Conservation (phyloP, 2,797 vertebrate species). For the Antennarius maculatus region DNA sequence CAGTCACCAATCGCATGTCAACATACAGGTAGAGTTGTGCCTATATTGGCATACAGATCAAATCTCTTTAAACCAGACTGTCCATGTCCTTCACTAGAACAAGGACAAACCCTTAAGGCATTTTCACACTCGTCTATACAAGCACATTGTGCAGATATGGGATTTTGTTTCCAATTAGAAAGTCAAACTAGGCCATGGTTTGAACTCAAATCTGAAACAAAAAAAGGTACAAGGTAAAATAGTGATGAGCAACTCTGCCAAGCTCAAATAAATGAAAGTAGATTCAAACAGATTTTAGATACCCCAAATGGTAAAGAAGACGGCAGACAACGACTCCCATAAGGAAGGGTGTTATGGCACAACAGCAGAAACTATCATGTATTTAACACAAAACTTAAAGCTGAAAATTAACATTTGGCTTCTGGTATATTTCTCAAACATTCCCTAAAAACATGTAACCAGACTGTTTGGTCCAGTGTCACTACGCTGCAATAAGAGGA, state of each 20-base stretch:
- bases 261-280: background rate
- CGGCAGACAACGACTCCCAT: slow-evolving; percentile 40
- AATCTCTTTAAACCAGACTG: slow-evolving; percentile 32
- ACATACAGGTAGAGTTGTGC: slow-evolving; percentile 5
- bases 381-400: slow-evolving; percentile 18
- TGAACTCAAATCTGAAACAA: background rate
- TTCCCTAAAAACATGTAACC: background rate
- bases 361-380: background rate
- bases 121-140: slow-evolving; percentile 28
- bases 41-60: background rate
- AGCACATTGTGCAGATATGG: slow-evolving; percentile 13
- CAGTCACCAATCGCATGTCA: slow-evolving; percentile 21
- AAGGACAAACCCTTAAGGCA: slow-evolving; percentile 36
- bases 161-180: background rate
- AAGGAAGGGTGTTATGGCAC: slow-evolving; percentile 45
- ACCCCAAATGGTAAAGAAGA: slow-evolving; percentile 61
- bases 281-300: slow-evolving; percentile 2
- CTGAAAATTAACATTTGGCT: background rate
- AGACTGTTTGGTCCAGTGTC: slow-evolving; percentile 4
- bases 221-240: background rate
- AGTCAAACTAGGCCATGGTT: slow-evolving; percentile 1
- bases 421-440: background rate
- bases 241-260: background rate
- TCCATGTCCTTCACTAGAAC: slow-evolving; percentile 35
- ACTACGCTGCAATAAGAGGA: slow-evolving; percentile 18